These are phyloP conservation scores for Cryptus viduatorius DNA, from an alignment of 2,888 invertebrate genomes.

Conservation along the genomic window DNA sequence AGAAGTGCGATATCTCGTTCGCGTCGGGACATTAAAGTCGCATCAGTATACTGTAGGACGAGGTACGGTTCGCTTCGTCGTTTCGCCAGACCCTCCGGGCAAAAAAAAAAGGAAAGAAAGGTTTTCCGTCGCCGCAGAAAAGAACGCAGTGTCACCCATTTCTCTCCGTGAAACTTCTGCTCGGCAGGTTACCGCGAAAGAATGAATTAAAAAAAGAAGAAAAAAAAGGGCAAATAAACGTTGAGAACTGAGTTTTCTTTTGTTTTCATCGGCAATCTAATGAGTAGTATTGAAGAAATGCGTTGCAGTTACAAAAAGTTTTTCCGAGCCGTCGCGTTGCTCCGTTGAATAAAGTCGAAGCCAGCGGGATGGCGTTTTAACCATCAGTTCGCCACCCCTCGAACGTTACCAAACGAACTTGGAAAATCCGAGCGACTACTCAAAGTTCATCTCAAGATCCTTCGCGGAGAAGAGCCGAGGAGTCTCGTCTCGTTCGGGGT, in stretches of 20 bases:
- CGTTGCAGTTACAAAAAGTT: constrained; percentile 10
- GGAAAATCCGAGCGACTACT: background rate
- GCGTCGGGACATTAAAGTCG: constrained; percentile 65
- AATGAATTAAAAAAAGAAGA: constrained; percentile 26
- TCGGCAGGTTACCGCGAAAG: constrained; percentile 21
- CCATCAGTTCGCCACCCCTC: background rate
- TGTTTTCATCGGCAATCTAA: constrained; percentile 19
- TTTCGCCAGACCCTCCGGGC: constrained; percentile 42
- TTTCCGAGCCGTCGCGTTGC: constrained; percentile 24
- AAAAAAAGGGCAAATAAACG: constrained; percentile 1
- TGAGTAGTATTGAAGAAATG: constrained; percentile 24
- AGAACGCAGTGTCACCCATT: constrained; percentile 34
- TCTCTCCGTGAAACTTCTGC: constrained; percentile 35
- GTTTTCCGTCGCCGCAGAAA: constrained; percentile 2
- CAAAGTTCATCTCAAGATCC: constrained; percentile 12
- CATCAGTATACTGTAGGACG: constrained; percentile 54
- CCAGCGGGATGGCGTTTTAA: background rate
- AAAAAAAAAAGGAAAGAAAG: background rate
- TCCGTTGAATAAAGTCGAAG: background rate
- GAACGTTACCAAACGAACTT: constrained; percentile 18
- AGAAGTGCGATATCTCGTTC: constrained; percentile 55
- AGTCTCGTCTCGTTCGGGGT: background rate
- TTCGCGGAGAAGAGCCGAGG: constrained; percentile 11
- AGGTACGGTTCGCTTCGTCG: constrained; percentile 40
- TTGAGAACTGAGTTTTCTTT: constrained; percentile 30